phyloP scores from a whole-genome alignment of 2,113 vertebrate species.

The Ictalurus punctatus region DNA sequence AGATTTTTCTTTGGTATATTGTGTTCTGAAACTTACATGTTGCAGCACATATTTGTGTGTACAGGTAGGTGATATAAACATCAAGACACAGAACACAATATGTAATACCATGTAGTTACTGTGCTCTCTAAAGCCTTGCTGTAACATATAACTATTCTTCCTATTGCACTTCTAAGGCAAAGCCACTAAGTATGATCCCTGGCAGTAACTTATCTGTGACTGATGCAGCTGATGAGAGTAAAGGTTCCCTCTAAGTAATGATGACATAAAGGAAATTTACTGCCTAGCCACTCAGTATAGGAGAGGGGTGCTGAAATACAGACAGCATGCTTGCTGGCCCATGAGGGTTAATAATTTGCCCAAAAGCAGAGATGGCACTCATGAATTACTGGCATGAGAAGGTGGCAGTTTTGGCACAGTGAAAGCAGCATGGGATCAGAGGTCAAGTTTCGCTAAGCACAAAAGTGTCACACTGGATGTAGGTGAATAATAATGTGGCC shows the following conservation, averaged over 20 bases:
- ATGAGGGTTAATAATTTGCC: conserved; percentile 67
- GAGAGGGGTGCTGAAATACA: conserved; percentile 45
- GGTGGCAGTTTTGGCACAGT: conserved; percentile 33
- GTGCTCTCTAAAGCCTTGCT: conserved; percentile 48
- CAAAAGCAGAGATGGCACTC: conserved; percentile 62
- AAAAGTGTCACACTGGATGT: not conserved
- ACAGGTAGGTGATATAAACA: conserved; percentile 57
- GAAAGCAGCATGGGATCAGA: conserved; percentile 3
- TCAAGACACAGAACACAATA: conserved; percentile 42
- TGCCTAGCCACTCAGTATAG: conserved; percentile 54
- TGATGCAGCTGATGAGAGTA: conserved; percentile 44
- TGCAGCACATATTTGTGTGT: conserved; percentile 43
- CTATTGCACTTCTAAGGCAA: conserved; percentile 46
- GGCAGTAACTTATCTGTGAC: conserved; percentile 61
- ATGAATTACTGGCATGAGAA: conserved; percentile 61
- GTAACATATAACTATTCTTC: conserved; percentile 57
- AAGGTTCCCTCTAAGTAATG: conserved; percentile 68
- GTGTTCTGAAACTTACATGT: conserved; percentile 9
- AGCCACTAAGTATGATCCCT: conserved; percentile 49
- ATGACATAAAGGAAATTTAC: conserved; percentile 73
- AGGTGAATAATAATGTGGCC: not conserved
- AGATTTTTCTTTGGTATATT: conserved; percentile 38
- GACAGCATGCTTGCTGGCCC: conserved; percentile 35
- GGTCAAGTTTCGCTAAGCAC: conserved; percentile 53
- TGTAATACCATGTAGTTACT: conserved; percentile 60